Percentiles rank a stretch among this genome's conserved stretches.
phyloP scores from a whole-genome alignment of 2,113 vertebrate genomes.

The Dinomys branickii region DNA sequence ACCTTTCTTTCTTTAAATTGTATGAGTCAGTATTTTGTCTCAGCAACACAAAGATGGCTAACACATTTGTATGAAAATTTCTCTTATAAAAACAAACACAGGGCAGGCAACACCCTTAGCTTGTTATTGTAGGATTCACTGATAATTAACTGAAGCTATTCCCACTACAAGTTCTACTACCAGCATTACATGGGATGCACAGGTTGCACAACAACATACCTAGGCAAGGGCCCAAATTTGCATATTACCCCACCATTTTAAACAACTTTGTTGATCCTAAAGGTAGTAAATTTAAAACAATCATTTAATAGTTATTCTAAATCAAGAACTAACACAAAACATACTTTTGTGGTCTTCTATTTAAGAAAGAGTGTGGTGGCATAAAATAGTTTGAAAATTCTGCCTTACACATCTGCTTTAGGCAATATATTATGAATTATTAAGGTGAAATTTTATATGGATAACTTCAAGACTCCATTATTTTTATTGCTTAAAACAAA shows the following conservation, averaged over 20 bases:
- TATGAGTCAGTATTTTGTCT: background rate
- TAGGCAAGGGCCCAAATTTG: background rate
- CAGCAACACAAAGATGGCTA: background rate
- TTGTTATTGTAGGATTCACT: background rate
- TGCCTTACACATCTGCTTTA: slow-evolving; percentile 25
- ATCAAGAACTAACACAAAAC: slow-evolving; percentile 33
- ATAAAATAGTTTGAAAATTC: slow-evolving; percentile 48
- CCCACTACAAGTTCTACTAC: background rate
- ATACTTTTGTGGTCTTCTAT: background rate
- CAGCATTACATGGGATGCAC: background rate
- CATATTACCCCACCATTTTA: background rate
- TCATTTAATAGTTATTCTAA: slow-evolving; percentile 11
- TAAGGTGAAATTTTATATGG: background rate
- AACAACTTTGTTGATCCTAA: background rate
- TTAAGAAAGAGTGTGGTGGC: slow-evolving; percentile 26
- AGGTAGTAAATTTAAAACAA: slow-evolving; percentile 13
- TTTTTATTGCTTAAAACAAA: slow-evolving; percentile 52
- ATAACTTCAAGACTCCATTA: slow-evolving; percentile 10
- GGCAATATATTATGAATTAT: background rate
- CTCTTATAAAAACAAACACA: background rate
- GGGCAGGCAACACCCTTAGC: background rate
- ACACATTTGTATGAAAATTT: slow-evolving; percentile 2
- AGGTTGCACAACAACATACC: background rate
- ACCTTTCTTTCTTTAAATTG: background rate
- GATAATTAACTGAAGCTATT: background rate